Base-by-base conservation (phyloP, 2,888 invertebrate species). In the Perizoma flavofasciatum region DNA sequence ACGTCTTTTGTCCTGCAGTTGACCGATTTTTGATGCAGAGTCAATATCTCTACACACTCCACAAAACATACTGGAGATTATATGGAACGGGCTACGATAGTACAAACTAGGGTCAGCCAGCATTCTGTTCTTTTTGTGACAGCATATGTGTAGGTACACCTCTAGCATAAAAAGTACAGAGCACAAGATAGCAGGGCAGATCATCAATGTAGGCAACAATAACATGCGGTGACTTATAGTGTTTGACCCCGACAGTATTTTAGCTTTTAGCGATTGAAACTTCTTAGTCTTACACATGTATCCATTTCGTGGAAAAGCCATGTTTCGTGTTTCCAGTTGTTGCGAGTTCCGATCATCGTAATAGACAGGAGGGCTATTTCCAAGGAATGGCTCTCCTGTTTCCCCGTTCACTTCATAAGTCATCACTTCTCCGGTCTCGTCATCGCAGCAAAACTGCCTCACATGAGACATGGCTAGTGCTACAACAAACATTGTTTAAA, bases 1-100 rank as follows among this genome's bases (percentile, higher is more conserved):
- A 44, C 85, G 79, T 45, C 95, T 88, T 77, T 94, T 93, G 68
- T 95, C 95, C 66, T 95, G 95, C 68, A 96, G 86, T 69, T 94
- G 94, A 0, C 93, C 93, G 48, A 95, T 93, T 69, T 93, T 93
- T 51, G 94, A 92, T 80, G 94, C 94, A 69, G 93, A 93, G 39
- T 89, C 92, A 71, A 94, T 93, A 55, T 94, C 94, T 57, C 94
- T 93, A 68, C 96, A 96, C 33, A 93, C 84, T 5, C 94, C 94
- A 79, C 96, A 96, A 77, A 95, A 95, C 65, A 94, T 94, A 22
- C 95, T 94, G 0, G 94, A 93, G 6, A 95, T 87, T 3, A 94
- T 85, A 78, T 96, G 95, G 65, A 96, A 92, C 0, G 96, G 96
- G 69, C 95, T 96, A 47, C 94, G 94, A 72, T 95, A 96, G 71